Conservation (phyloP, 35 echinoderm and acorn worm genomes). For the Lytechinus variegatus region DNA sequence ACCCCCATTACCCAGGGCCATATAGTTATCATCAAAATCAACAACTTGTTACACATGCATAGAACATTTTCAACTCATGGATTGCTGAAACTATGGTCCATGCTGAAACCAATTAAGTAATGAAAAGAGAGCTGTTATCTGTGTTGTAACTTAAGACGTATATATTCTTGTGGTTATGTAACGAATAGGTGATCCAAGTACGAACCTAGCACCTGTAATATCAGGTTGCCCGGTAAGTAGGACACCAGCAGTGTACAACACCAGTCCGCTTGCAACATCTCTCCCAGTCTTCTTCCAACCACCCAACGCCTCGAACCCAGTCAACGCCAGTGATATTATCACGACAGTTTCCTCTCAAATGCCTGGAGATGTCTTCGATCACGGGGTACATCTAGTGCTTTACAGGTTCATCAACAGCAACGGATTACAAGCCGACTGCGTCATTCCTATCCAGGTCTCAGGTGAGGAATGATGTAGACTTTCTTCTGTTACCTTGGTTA, state of each 20-base stretch:
- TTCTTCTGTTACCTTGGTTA: no score
- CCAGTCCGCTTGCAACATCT: neutral
- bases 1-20: no score
- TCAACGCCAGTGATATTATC: neutral
- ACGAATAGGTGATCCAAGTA: neutral
- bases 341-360: neutral
- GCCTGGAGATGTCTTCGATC: neutral
- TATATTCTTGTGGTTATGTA: neutral
- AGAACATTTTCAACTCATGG: no score
- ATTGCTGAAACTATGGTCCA: no score
- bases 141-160: no score
- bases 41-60: no score
- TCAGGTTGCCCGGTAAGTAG: neutral
- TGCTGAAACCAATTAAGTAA: no score
- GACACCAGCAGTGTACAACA: neutral
- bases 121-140: no score
- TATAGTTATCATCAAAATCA: no score
- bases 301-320: neutral
- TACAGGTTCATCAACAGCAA: neutral
- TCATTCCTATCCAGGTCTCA: neutral
- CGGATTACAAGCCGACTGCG: neutral
- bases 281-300: neutral
- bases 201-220: neutral
- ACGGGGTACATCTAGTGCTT: neutral
- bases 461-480: neutral